Conservation (phyloP, 2,113 vertebrate species). For the Melanotaenia duboulayi region DNA sequence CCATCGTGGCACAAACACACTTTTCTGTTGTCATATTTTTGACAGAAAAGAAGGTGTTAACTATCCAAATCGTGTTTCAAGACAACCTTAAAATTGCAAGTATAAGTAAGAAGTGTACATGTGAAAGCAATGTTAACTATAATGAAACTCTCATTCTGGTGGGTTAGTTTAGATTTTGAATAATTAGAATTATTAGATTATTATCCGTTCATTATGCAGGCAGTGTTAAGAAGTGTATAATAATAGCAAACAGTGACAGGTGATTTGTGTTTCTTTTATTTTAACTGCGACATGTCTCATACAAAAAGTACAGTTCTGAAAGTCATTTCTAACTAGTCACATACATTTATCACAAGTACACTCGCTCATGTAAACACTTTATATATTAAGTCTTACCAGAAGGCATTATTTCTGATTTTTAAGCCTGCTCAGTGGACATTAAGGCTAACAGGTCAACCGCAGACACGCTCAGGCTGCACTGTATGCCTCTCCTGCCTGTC, state of each 20-base stretch:
- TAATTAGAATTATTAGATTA: not conserved
- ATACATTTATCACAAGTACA: constrained; percentile 18
- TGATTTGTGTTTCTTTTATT: not conserved
- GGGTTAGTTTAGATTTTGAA: not conserved
- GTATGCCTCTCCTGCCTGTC: constrained; percentile 40
- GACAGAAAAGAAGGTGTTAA: not conserved
- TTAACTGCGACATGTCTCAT: not conserved
- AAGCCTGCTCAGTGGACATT: constrained; percentile 46
- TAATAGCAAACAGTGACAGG: not conserved
- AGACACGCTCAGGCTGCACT: constrained; percentile 48
- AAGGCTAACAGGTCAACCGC: constrained; percentile 61
- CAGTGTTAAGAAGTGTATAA: not conserved
- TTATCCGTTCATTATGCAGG: not conserved
- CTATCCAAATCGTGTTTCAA: not conserved
- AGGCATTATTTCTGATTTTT: constrained; percentile 49
- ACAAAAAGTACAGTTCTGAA: not conserved
- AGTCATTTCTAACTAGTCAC: constrained; percentile 2
- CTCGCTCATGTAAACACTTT: constrained; percentile 18
- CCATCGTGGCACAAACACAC: too few species aligned
- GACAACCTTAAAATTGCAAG: not conserved
- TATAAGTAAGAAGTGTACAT: not conserved
- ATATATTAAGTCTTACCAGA: constrained; percentile 14
- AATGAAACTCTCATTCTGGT: not conserved
- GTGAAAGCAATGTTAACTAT: too few species aligned
- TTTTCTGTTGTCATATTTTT: not conserved